Evolutionary conservation across 2,113 vertebrate species (phyloP), one percentile per base, ranked within the genome.

Genomic region (Nesogale talazaci): DNA sequence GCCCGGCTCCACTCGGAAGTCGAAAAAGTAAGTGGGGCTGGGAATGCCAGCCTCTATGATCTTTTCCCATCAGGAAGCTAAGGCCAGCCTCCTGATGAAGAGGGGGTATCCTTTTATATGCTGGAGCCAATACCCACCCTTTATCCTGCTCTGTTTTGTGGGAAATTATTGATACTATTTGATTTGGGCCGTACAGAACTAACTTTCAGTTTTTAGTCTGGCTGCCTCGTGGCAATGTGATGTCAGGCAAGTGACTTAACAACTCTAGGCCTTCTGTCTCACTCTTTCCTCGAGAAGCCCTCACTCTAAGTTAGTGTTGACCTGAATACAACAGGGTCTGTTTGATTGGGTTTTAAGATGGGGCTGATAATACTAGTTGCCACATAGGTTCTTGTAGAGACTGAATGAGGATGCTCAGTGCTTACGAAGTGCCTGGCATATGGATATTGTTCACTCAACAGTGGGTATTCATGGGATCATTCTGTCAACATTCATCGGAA

Each of bases 1-100:
- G 81, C 98, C 98, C 25, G 98, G 99, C 86, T 92, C 97, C 83
- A 97, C 98, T 88, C 99, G 98, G 95, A 99, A 99, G 95, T 97
- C 97, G 92, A 99, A 98, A 97, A 99, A 99, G 99, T 98, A 98
- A 97, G 97, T 98, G 81, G 52, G 61, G 69, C 23, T 6, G 8
- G 40, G 38, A n/a, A 36, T 8, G 2, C 19, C 38, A 1, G 8
- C 56, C 20, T 15, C 1, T 0, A 0, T 70, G 10, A 2, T 75
- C 29, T 12, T 9, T 61, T 27, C 46, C 46, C 17, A 36, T 14
- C 0, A 12, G 23, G 34, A 74, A 93, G 4, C 25, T 19, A 56
- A 29, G 10, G 20, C 17, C 61, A 4, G 22, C 25, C 57, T 1
- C 31, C 65, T 17, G 25, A 36, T 34, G n/a, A 34, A 9, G 40